Evolutionary conservation across 2,113 vertebrate genomes (phyloP).

Genomic region (Carollia perspicillata): DNA sequence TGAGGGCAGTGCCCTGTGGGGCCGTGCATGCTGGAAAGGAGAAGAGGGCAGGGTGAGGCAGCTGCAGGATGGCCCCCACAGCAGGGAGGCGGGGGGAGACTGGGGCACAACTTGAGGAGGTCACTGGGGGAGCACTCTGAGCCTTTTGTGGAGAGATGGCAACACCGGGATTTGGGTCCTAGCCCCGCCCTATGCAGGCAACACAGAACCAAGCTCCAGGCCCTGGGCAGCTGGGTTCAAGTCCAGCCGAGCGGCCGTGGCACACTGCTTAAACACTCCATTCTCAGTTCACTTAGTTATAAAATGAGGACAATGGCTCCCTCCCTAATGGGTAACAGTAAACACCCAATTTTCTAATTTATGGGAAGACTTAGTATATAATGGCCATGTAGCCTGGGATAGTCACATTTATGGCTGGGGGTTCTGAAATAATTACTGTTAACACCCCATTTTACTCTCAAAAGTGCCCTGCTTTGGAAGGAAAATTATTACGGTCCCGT

Average conservation of each 20-base stretch:
- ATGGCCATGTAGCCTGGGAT: not conserved
- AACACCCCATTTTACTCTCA: not conserved
- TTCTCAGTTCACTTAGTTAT: not conserved
- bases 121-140: not conserved
- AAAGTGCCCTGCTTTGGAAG: not conserved
- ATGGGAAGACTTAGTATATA: not conserved
- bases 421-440: not conserved
- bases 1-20: conserved; percentile 98
- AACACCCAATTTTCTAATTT: not conserved
- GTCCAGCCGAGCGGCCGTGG: too few species aligned
- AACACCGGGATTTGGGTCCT: fast-evolving
- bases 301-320: not conserved
- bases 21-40: conserved; percentile 95
- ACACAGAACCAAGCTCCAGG: not conserved
- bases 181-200: not conserved
- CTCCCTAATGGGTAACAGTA: not conserved
- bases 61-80: fast-evolving
- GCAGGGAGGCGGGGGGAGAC: fast-evolving
- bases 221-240: not conserved
- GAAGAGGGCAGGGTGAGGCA: not conserved
- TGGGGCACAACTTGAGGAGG: not conserved
- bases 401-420: fast-evolving
- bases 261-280: not conserved
- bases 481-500: not conserved
- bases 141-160: not conserved